Evolutionary conservation across 2,888 invertebrate species (phyloP), one percentile per base, ranked within the genome.

Genomic region (Aphelenchoides bicaudatus): DNA sequence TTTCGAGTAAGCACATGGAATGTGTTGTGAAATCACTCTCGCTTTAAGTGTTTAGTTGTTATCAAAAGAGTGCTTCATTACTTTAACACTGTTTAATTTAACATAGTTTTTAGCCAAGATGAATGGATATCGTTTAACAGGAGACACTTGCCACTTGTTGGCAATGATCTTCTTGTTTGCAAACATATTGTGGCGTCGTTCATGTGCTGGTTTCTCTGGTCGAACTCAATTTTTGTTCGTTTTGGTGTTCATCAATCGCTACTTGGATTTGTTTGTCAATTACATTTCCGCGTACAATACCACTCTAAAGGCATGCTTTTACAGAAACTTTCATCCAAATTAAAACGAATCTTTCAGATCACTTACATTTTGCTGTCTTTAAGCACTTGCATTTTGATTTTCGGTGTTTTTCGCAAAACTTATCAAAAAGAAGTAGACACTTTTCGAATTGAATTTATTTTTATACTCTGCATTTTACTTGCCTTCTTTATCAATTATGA

Each of bases 261-360:
- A 96, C 81, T 84, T 96, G 83, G 96, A 98, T 83, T 85, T 98
- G 78, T 85, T 94, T 79, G 91, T 91, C 63, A 88, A 89, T 51
- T 96, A 88, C 82, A 88, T 96, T 71, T 96, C 94, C 4, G 83
- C 89, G 2, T 96, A 96, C 83, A 96, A 96, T 82, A 88, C 91
- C 58, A 82, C 87, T 67, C 96, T 96, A 94, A 96, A 96, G 83
- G 82, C 92, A 21, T 38, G 21, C 34, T 34, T 13, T 16, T n/a
- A 10, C 10, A 34, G 16, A 34, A 34, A 34, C n/a, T 34, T 34
- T n/a, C n/a, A n/a, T n/a, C n/a, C n/a, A n/a, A n/a, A n/a, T n/a
- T n/a, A n/a, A n/a, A n/a, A n/a, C n/a, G n/a, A n/a, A n/a, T n/a
- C 31, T 61, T 68, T 56, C 61, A 78, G 70, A 67, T 80, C 70